phyloP scores from a whole-genome alignment of 2,797 vertebrate species.

The Gephyroberyx darwinii region DNA sequence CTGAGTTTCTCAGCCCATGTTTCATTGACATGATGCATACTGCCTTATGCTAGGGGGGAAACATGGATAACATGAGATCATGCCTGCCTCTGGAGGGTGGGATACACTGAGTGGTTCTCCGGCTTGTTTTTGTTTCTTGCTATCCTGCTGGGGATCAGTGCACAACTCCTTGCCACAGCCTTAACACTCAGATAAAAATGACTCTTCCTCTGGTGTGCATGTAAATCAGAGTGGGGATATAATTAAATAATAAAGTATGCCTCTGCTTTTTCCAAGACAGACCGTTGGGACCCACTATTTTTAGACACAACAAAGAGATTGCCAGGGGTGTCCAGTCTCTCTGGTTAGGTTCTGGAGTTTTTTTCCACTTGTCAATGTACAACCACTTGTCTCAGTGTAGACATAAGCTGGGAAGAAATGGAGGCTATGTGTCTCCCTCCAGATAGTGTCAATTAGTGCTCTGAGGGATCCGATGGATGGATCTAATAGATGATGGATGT shows the following conservation, averaged over 20 bases:
- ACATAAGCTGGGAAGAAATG: constrained; percentile 58
- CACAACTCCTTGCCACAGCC: constrained; percentile 55
- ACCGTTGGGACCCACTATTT: constrained; percentile 73
- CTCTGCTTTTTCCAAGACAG: constrained; percentile 55
- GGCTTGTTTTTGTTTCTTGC: constrained; percentile 67
- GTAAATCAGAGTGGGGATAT: constrained; percentile 69
- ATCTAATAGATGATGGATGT: constrained; percentile 48
- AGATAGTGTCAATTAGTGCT: constrained; percentile 61
- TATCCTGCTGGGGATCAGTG: constrained; percentile 71
- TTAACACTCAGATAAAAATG: constrained; percentile 63
- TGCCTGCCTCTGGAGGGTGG: constrained; percentile 71
- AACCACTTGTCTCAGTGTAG: constrained; percentile 52
- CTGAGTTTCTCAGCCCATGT: constrained; percentile 56
- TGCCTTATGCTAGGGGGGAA: constrained; percentile 73
- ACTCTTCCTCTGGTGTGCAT: constrained; percentile 70
- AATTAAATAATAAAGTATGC: constrained; percentile 76
- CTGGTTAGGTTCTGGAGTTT: constrained; percentile 68
- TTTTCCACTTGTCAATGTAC: constrained; percentile 64
- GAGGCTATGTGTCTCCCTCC: constrained; percentile 48
- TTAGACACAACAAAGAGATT: constrained; percentile 81
- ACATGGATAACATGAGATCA: constrained; percentile 81
- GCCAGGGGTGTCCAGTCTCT: constrained; percentile 77
- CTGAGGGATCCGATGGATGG: constrained; percentile 43
- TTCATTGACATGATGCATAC: constrained; percentile 71
- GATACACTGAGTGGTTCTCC: constrained; percentile 57